Base-by-base conservation (phyloP, 2,888 invertebrate species). In the Xanthia icteritia region DNA sequence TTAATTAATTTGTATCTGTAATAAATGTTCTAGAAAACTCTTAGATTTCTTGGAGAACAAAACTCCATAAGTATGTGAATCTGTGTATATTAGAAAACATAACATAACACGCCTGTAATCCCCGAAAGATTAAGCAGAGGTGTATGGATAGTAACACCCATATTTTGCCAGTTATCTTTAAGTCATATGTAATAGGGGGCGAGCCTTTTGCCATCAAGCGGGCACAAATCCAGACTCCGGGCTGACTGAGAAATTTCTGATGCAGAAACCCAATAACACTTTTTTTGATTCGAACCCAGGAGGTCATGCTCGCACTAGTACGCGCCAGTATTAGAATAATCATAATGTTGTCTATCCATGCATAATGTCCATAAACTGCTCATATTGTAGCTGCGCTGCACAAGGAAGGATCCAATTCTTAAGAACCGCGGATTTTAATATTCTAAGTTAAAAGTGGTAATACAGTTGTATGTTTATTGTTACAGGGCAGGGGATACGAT, bases 401-500 rank as follows among this genome's bases (percentile, higher is more conserved):
- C 20, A n/a, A n/a, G 13, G 13, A n/a, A n/a, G 13, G 13, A n/a
- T n/a, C 56, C 1, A 13, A n/a, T n/a, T 56, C 27, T 15, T 56
- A 27, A 56, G 13, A n/a, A 56, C 13, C n/a, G 13, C n/a, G 5
- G 5, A 39, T 0, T 20, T 65, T 20, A 45, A 27, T 1, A 23
- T 13, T 31, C 17, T 11, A 23, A 9, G 5, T 51, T 36, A 36
- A 67, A 31, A 23, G 31, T 67, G 0, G 1, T 54, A 17, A 54
- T 36, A 61, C 11, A 17, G 0, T 42, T 27, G 0, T 20, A 4
- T 72, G 0, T 61, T 58, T 63, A 8, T 93, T 92, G 86, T 94
- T 93, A 20, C 94, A 96, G 96, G 96, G 96, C 69, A 93, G 96
- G 69, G 94, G 94, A 60, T 95, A 94, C 83, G 96, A 96, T 82